Base-by-base conservation (phyloP, 1,140 invertebrate species). In the Drosophila subpulchrella region DNA sequence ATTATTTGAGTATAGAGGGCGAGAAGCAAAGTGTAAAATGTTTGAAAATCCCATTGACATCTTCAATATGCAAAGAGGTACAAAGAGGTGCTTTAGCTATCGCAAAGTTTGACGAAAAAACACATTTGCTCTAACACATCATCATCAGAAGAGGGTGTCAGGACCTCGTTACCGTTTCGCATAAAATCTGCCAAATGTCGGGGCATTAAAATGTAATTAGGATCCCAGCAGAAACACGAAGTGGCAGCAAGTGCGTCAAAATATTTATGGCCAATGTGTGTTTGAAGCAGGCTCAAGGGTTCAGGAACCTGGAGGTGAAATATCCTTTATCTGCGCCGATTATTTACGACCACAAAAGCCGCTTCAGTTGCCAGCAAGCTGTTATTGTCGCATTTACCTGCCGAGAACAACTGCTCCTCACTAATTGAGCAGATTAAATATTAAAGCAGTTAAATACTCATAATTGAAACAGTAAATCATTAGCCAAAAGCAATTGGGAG, bases 151-250 rank as follows among this genome's bases (percentile, higher is more conserved):
- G 36, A n/a, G 10, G n/a, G 17, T 34, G 5, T 72, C 66, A 68
- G 65, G 38, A 68, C 39, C 42, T 71, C 65, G 54, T 72, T 72
- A 72, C 66, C 66, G 65, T 41, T 72, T 71, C 44, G n/a, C 65
- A 68, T 68, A 68, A 76, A 76, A 55, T 34, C 32, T 76, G 50
- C 20, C 63, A 76, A 61, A 62, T 76, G 73, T 41, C 13, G 34
- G 47, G 38, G 58, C 75, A 78, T 78, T 78, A 78, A 78, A 78
- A 78, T 78, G 75, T 78, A 78, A 78, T 78, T 78, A 78, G 75
- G 66, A 58, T 77, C 39, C 42, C 53, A 62, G 46, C 74, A 72
- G 39, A 71, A 20, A 36, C 48, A 30, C 13, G 30, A 46, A 15
- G 12, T 39, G 34, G n/a, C 57, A 38, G 30, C 39, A 44, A 60